Evolutionary conservation across 1,140 invertebrate species (phyloP).

Genomic region (Episyrphus balteatus): DNA sequence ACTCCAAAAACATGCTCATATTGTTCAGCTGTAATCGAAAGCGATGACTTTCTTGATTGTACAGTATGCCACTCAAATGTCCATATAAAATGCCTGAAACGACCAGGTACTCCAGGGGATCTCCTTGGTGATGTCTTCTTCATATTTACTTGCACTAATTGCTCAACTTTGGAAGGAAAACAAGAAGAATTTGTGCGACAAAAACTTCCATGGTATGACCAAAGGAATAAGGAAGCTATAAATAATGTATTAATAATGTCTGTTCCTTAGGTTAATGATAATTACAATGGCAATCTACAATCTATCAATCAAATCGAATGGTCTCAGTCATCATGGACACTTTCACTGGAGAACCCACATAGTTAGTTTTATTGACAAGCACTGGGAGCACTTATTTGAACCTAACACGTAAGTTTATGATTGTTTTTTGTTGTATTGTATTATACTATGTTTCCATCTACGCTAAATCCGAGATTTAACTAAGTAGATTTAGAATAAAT

Average conservation of each 20-base stretch:
- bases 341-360: slow-evolving; percentile 68
- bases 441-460: too few relatives aligned
- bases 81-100: slow-evolving; percentile 50
- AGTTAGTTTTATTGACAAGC: slow-evolving; percentile 53
- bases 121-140: slow-evolving; percentile 68
- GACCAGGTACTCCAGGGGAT: slow-evolving; percentile 50
- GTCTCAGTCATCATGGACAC: slow-evolving; percentile 55
- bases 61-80: slow-evolving; percentile 43
- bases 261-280: slow-evolving; percentile 46
- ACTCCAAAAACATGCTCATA: slow-evolving; percentile 4
- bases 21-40: slow-evolving; percentile 7
- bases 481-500: too few relatives aligned
- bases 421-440: too few relatives aligned
- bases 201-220: slow-evolving; percentile 3
- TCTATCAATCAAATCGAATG: slow-evolving; percentile 48
- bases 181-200: slow-evolving; percentile 3
- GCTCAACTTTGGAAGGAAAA: slow-evolving; percentile 29
- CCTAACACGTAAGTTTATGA: slow-evolving; percentile 15
- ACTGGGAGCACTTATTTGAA: slow-evolving; percentile 47
- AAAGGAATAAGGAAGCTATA: slow-evolving; percentile 11
- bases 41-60: slow-evolving; percentile 38
- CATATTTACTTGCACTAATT: slow-evolving; percentile 54
- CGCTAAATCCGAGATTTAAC: too few relatives aligned
- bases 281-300: slow-evolving; percentile 53
- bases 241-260: slow-evolving; percentile 16